phyloP scores from a whole-genome alignment of 2,888 invertebrate genomes.

The Bembecia ichneumoniformis region DNA sequence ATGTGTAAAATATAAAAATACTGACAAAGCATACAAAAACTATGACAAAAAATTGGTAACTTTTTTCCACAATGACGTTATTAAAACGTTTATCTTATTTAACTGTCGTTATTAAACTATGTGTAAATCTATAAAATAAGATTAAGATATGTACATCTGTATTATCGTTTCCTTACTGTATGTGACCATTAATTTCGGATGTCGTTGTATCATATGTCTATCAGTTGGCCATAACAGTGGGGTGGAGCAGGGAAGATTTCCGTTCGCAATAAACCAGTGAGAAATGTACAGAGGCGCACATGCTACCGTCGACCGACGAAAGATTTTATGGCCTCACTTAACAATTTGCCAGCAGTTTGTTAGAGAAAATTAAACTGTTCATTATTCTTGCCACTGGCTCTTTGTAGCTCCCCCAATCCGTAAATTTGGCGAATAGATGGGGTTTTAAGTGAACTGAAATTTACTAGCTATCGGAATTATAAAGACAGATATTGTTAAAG shows the following conservation, averaged over 20 bases:
- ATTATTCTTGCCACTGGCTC: conserved; percentile 8
- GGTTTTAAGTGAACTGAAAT: too few species aligned
- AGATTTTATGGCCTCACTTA: conserved; percentile 42
- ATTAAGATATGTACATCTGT: too few species aligned
- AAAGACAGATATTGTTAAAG: too few species aligned
- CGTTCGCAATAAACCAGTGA: conserved; percentile 58
- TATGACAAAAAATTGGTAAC: too few species aligned
- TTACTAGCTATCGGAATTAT: too few species aligned
- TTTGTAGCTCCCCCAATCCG: background rate
- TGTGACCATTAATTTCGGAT: conserved; percentile 33
- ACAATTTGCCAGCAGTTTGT: conserved; percentile 29
- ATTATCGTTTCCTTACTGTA: background rate
- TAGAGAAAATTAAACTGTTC: conserved; percentile 18
- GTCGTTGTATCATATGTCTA: conserved; percentile 46
- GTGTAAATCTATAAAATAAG: too few species aligned
- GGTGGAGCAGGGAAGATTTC: conserved; percentile 42
- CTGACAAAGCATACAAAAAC: too few species aligned
- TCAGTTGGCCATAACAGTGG: conserved; percentile 41
- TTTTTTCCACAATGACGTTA: too few species aligned
- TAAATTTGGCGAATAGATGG: too few species aligned
- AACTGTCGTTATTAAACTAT: too few species aligned
- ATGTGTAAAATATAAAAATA: too few species aligned
- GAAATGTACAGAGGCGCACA: conserved; percentile 33
- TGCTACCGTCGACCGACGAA: conserved; percentile 32
- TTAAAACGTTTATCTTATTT: too few species aligned